Evolutionary conservation across 2,797 vertebrate species (phyloP).

Genomic region (Podarcis lilfordi): DNA sequence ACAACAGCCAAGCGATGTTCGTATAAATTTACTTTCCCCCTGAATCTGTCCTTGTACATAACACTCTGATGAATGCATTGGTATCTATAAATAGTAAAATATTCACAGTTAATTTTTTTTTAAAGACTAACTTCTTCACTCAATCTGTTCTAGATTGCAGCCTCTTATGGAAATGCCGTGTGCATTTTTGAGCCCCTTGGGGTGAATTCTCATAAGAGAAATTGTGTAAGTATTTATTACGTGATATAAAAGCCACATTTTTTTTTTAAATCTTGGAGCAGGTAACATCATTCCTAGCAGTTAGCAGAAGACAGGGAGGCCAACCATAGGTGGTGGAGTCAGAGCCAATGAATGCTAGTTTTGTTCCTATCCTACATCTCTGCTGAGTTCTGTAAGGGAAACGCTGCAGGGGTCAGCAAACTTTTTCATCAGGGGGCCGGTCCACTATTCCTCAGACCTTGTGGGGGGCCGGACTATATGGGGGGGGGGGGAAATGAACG

Average conservation of each 20-base stretch:
- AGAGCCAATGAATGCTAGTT: no score
- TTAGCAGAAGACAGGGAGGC: no score
- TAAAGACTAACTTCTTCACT: slow-evolving; percentile 45
- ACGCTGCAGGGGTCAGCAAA: no score
- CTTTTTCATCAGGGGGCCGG: no score
- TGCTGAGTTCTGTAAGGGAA: no score
- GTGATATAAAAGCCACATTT: background rate
- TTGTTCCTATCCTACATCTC: no score
- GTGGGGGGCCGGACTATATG: no score
- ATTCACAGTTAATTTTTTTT: background rate
- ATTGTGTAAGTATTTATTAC: slow-evolving; percentile 81
- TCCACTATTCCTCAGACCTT: no score
- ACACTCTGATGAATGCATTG: slow-evolving; percentile 4
- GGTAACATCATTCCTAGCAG: slow-evolving; percentile 6
- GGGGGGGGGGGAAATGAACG: no score
- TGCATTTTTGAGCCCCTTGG: slow-evolving; percentile 97
- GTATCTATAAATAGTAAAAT: slow-evolving; percentile 1
- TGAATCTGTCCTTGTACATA: background rate
- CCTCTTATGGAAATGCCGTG: slow-evolving; percentile 97
- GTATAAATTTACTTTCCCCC: slow-evolving; percentile 17
- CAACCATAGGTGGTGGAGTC: no score
- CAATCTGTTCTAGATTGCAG: slow-evolving; percentile 89
- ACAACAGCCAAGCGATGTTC: background rate
- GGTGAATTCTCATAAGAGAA: slow-evolving; percentile 88
- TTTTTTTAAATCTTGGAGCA: slow-evolving; percentile 2